phyloP scores from a whole-genome alignment of 2,797 vertebrate genomes.

The Lacerta bilineata region DNA sequence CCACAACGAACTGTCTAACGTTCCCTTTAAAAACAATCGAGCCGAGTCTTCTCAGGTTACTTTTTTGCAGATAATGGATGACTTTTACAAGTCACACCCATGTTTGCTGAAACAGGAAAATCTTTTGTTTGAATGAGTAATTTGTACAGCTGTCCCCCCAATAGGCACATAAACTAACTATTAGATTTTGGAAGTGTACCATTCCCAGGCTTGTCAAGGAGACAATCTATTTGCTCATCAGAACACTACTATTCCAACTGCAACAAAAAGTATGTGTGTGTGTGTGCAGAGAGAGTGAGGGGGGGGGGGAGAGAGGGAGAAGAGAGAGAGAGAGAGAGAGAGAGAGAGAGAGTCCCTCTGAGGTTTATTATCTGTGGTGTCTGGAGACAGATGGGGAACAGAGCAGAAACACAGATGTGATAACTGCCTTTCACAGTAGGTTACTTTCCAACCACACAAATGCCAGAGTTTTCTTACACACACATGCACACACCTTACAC shows the following conservation, averaged over 20 bases:
- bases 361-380: no score
- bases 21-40: not conserved
- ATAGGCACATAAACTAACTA: not conserved
- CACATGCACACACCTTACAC: no score
- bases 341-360: no score
- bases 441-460: no score
- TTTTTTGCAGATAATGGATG: not conserved
- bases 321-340: no score
- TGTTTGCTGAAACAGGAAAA: not conserved
- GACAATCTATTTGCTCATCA: not conserved
- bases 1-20: not conserved
- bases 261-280: no score
- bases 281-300: no score
- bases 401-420: no score
- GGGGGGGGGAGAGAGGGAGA: no score
- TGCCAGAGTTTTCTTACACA: no score
- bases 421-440: no score
- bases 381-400: no score
- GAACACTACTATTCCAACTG: not conserved
- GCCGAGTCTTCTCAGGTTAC: not conserved
- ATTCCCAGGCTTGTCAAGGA: not conserved
- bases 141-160: constrained; percentile 9
- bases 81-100: not conserved
- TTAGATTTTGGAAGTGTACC: not conserved
- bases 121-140: constrained; percentile 9